Percentiles rank a stretch among this genome's conserved stretches.
These are phyloP conservation scores for Pipa parva DNA, from an alignment of 2,113 vertebrate species.

Conservation along the genomic window DNA sequence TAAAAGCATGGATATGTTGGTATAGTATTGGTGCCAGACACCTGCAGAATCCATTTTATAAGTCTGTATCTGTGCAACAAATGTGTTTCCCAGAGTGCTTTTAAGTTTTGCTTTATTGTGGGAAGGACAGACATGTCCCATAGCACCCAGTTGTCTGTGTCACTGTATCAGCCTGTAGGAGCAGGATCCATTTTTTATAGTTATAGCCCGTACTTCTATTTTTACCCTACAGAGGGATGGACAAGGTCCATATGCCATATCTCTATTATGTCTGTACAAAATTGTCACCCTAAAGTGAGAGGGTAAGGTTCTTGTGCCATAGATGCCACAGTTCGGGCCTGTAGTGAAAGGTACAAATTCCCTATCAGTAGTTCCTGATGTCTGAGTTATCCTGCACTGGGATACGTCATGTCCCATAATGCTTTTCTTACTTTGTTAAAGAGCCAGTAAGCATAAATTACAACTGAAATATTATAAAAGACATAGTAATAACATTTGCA, in stretches of 20 bases:
- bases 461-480: no score
- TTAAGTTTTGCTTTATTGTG: slow-evolving; percentile 38
- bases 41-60: no score
- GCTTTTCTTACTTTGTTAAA: no score
- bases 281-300: neutral
- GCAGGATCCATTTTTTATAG: neutral
- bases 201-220: neutral
- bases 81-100: slow-evolving; percentile 23
- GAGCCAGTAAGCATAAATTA: no score
- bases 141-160: neutral
- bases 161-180: neutral
- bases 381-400: no score
- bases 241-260: no score
- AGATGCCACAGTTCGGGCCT: neutral
- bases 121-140: neutral
- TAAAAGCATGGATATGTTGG: neutral
- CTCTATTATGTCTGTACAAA: neutral
- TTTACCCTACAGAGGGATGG: neutral
- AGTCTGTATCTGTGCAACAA: no score
- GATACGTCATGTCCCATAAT: no score
- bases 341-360: no score
- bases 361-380: no score
- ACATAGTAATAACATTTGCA: no score
- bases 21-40: no score
- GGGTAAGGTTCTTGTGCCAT: neutral